A percentile compares a stretch with the other conserved stretches of the same genome.
Evolutionary conservation across 2,113 vertebrate genomes (phyloP).

Genomic region (Laterallus jamaicensis): DNA sequence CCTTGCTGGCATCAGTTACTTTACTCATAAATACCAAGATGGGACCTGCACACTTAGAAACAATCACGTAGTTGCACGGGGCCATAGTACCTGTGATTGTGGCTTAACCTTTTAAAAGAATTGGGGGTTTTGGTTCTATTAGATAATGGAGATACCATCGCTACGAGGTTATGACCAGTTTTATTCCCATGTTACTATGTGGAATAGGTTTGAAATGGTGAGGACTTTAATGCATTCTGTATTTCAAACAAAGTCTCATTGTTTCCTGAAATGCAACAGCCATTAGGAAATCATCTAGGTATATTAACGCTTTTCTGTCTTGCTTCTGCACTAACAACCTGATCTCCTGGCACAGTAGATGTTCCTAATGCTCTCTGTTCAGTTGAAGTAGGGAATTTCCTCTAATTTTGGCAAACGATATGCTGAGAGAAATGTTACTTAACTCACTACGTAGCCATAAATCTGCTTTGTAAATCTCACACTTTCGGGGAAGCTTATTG

Average conservation of each 20-base stretch:
- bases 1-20: not conserved
- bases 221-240: not conserved
- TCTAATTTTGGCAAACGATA: constrained; percentile 32
- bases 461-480: constrained; percentile 48
- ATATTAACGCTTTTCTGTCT: not conserved
- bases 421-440: constrained; percentile 7
- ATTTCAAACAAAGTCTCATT: constrained; percentile 22
- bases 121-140: not conserved
- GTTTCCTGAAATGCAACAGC: constrained; percentile 1
- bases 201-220: not conserved
- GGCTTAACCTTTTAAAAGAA: not conserved
- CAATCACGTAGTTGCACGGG: not conserved
- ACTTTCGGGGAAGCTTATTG: constrained; percentile 43
- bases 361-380: not conserved
- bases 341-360: not conserved
- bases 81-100: not conserved
- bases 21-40: not conserved
- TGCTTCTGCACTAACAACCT: not conserved
- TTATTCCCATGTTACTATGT: not conserved
- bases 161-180: not conserved
- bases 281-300: not conserved
- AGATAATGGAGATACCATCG: not conserved
- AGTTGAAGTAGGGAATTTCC: not conserved
- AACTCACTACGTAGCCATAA: not conserved
- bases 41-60: not conserved